Evolutionary conservation across 2,888 invertebrate genomes (phyloP).

Genomic region (Ischnus inquisitorius): DNA sequence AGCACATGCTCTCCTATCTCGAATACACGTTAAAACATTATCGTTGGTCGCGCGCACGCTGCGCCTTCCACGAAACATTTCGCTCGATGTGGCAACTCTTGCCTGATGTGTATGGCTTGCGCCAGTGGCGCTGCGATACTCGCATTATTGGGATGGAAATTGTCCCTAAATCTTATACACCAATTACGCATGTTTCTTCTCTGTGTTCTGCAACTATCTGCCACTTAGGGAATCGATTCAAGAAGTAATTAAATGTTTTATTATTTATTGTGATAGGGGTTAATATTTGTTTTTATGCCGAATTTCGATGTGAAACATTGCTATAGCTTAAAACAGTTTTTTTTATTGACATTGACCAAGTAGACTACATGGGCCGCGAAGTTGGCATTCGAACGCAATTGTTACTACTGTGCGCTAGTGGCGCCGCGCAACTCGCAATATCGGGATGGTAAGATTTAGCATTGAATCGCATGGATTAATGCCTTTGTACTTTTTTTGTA

Average conservation of each 20-base stretch:
- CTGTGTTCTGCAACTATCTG: too few relatives aligned
- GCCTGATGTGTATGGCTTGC: background rate
- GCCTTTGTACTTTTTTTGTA: background rate
- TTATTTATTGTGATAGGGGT: too few relatives aligned
- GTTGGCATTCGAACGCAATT: too few relatives aligned
- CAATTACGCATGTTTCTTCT: too few relatives aligned
- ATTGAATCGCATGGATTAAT: background rate
- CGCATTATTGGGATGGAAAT: background rate
- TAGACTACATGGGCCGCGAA: too few relatives aligned
- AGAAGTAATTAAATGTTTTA: too few relatives aligned
- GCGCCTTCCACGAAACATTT: slow-evolving; percentile 42
- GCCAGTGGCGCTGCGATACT: slow-evolving; percentile 22
- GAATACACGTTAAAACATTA: slow-evolving; percentile 64
- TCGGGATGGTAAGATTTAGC: background rate
- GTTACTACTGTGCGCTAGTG: background rate
- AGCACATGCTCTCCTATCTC: slow-evolving; percentile 45
- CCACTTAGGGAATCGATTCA: too few relatives aligned
- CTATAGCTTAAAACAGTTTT: too few relatives aligned
- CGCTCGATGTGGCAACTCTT: slow-evolving; percentile 10
- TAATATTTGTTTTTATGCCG: too few relatives aligned
- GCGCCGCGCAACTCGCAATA: background rate
- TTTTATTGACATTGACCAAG: too few relatives aligned
- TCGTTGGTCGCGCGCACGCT: slow-evolving; percentile 26
- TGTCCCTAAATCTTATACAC: too few relatives aligned
- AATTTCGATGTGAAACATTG: too few relatives aligned